Percentiles rank a stretch among this genome's conserved stretches.
Conservation (phyloP, 2,797 vertebrate genomes). For the Pantherophis alleghaniensis region DNA sequence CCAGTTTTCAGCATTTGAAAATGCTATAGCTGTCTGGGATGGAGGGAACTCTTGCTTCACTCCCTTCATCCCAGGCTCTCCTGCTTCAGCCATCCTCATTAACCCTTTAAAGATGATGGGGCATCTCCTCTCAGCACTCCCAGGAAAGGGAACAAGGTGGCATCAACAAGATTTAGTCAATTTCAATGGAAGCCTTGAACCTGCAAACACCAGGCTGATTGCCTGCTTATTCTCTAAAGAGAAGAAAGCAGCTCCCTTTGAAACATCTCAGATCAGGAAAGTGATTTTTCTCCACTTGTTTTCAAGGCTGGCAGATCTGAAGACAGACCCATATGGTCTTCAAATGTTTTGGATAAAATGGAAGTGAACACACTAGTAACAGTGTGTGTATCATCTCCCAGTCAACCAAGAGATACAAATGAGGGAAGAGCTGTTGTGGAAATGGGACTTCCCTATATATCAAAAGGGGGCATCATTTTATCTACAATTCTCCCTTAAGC, state of each 20-base stretch:
- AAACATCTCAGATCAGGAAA: not conserved
- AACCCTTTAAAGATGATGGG: not conserved
- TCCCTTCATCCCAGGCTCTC: not conserved
- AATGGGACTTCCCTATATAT: not conserved
- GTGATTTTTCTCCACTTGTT: not conserved
- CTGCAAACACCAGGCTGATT: not conserved
- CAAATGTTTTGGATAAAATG: not conserved
- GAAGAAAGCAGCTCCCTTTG: not conserved
- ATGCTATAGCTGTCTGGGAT: not conserved
- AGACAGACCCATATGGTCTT: not conserved
- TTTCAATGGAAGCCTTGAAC: not conserved
- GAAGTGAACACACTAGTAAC: not conserved
- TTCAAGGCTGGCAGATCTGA: not conserved
- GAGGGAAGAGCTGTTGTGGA: not conserved
- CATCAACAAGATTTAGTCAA: not conserved
- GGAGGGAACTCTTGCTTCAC: not conserved
- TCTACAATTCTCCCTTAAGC: not conserved
- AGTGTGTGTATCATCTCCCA: not conserved
- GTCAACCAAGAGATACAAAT: not conserved
- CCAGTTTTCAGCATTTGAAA: not conserved
- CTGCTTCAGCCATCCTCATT: not conserved
- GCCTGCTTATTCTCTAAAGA: not conserved
- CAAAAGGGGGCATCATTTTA: not conserved
- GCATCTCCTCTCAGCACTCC: not conserved
- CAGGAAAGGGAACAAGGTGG: not conserved